A percentile compares a stretch with the other conserved stretches of the same genome.
Evolutionary conservation across 2,113 vertebrate genomes (phyloP).

Genomic region (Ifrita kowaldi): DNA sequence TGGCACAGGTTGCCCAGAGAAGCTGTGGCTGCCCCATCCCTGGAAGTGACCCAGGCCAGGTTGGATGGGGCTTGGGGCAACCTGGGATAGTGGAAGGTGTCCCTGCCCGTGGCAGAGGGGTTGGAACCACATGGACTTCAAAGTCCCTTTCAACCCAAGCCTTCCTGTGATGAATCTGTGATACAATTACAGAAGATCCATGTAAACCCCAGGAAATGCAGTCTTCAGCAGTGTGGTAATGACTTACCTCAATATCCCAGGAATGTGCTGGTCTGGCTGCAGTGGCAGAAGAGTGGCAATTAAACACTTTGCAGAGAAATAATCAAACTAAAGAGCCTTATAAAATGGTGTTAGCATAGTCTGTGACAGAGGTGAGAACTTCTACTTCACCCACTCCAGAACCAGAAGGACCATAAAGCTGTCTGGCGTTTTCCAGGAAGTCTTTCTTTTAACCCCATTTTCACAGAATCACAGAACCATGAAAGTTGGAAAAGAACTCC

Average conservation of each 20-base stretch:
- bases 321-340: neutral
- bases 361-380: neutral
- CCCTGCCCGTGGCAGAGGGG: neutral
- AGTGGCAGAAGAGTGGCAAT: neutral
- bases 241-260: neutral
- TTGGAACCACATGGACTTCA: neutral
- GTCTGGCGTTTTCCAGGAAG: neutral
- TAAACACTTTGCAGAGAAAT: neutral
- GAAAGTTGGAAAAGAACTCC: neutral
- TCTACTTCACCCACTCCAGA: neutral
- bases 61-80: accelerated
- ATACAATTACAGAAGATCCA: neutral
- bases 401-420: neutral
- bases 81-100: neutral
- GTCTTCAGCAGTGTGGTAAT: neutral
- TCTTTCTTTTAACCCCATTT: neutral
- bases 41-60: neutral
- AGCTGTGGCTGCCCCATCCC: neutral
- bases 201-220: neutral
- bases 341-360: neutral
- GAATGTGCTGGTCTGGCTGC: too few species aligned
- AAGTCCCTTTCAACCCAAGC: neutral
- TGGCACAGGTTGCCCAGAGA: accelerated
- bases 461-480: neutral
- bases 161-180: neutral